Conservation (phyloP, 2,797 vertebrate genomes). For the Australoheros facetus region DNA sequence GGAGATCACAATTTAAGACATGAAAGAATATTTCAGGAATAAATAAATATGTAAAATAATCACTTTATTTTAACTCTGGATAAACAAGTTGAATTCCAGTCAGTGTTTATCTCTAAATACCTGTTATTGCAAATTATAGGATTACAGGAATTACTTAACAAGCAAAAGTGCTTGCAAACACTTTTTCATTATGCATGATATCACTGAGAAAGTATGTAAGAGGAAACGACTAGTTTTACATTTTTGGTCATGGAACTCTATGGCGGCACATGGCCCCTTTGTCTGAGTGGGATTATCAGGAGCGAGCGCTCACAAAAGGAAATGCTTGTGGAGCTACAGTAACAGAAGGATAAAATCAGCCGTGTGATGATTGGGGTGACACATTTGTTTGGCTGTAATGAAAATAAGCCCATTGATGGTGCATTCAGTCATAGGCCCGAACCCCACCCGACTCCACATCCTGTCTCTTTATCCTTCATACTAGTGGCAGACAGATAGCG, state of each 20-base stretch:
- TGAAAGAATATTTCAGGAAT: background rate
- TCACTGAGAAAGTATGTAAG: slow-evolving; percentile 80
- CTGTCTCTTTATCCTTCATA: slow-evolving; percentile 82
- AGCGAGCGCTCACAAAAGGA: slow-evolving; percentile 89
- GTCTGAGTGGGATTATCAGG: slow-evolving; percentile 88
- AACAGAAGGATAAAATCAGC: slow-evolving; percentile 92
- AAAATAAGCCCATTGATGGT: slow-evolving; percentile 82
- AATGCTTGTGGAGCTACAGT: slow-evolving; percentile 87
- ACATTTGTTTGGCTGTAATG: slow-evolving; percentile 85
- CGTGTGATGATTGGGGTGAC: slow-evolving; percentile 90
- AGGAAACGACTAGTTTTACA: slow-evolving; percentile 79
- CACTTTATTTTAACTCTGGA: slow-evolving; percentile 14
- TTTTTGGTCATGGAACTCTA: slow-evolving; percentile 77
- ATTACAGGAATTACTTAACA: slow-evolving; percentile 66
- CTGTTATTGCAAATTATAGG: slow-evolving; percentile 59
- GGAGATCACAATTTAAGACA: background rate
- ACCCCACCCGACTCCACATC: slow-evolving; percentile 70
- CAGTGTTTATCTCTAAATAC: slow-evolving; percentile 50
- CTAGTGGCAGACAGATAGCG: slow-evolving; percentile 78
- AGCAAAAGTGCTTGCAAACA: slow-evolving; percentile 72
- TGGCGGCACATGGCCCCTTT: slow-evolving; percentile 77
- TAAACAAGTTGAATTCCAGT: slow-evolving; percentile 40
- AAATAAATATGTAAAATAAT: background rate
- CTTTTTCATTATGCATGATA: slow-evolving; percentile 78
- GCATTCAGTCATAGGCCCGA: slow-evolving; percentile 71